Conservation (phyloP, 2,113 vertebrate species). For the Eretmochelys imbricata region DNA sequence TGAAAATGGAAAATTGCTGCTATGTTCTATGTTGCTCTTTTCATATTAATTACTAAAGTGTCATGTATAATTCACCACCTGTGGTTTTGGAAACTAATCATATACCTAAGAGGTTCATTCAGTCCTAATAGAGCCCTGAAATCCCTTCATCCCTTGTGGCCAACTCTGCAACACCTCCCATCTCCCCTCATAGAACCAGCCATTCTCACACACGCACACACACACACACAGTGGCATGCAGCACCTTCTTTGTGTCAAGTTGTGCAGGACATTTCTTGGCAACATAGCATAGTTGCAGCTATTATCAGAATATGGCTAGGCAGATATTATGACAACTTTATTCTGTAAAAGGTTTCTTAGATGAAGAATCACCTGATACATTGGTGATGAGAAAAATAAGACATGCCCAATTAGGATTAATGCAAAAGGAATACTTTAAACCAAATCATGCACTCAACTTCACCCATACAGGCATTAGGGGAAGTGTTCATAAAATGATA, state of each 20-base stretch:
- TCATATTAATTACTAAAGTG: background rate
- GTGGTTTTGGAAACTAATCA: background rate
- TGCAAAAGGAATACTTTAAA: background rate
- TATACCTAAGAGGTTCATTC: background rate
- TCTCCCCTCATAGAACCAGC: background rate
- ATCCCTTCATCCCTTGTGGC: background rate
- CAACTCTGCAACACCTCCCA: background rate
- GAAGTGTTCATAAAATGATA: background rate
- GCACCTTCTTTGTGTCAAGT: background rate
- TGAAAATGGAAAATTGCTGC: background rate
- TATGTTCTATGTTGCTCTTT: background rate
- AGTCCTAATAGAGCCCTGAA: background rate
- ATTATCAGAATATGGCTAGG: background rate
- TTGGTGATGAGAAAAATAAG: constrained; percentile 2
- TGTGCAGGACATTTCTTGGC: background rate
- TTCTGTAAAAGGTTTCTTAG: background rate
- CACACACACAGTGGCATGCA: too few relatives aligned
- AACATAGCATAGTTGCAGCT: background rate
- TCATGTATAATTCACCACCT: background rate
- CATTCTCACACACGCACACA: background rate
- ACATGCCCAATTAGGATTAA: background rate
- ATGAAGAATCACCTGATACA: constrained; percentile 32
- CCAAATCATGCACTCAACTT: background rate
- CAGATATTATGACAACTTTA: background rate
- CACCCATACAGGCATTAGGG: background rate